phyloP scores from a whole-genome alignment of 2,888 invertebrate species.

The Apantesis nais region DNA sequence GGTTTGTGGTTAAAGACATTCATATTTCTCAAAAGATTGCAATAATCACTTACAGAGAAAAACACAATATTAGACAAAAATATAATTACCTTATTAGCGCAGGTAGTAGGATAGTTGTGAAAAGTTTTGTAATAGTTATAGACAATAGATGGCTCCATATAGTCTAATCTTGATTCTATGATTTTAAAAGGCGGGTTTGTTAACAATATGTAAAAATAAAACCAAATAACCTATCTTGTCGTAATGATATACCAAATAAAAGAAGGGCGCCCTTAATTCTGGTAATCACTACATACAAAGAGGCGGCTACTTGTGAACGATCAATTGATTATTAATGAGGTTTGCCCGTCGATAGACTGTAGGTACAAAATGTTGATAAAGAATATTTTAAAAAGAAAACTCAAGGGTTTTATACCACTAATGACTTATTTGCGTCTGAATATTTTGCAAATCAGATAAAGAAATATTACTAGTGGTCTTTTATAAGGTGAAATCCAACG shows the following conservation, averaged over 20 bases:
- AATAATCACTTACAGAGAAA: too few species aligned
- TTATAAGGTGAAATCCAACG: too few species aligned
- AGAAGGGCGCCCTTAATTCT: slow-evolving; percentile 8
- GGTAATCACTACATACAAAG: slow-evolving; percentile 2
- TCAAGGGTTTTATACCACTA: too few species aligned
- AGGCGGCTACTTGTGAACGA: slow-evolving; percentile 8
- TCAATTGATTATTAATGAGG: slow-evolving; percentile 15
- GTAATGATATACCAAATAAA: slow-evolving; percentile 3
- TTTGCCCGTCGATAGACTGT: neutral
- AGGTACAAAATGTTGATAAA: neutral
- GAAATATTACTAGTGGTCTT: too few species aligned
- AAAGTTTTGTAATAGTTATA: neutral
- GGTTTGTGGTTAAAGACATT: too few species aligned
- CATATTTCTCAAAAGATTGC: too few species aligned
- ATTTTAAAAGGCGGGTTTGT: neutral
- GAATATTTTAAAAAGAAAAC: neutral
- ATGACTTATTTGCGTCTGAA: too few species aligned
- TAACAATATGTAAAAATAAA: neutral
- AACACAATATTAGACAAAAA: too few species aligned
- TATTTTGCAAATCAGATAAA: too few species aligned
- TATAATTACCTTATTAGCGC: too few species aligned
- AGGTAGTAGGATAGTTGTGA: too few species aligned
- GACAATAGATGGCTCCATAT: neutral
- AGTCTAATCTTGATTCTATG: neutral
- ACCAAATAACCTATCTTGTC: neutral